Base-by-base conservation (phyloP, 2,113 vertebrate species). In the Zapornia atra region DNA sequence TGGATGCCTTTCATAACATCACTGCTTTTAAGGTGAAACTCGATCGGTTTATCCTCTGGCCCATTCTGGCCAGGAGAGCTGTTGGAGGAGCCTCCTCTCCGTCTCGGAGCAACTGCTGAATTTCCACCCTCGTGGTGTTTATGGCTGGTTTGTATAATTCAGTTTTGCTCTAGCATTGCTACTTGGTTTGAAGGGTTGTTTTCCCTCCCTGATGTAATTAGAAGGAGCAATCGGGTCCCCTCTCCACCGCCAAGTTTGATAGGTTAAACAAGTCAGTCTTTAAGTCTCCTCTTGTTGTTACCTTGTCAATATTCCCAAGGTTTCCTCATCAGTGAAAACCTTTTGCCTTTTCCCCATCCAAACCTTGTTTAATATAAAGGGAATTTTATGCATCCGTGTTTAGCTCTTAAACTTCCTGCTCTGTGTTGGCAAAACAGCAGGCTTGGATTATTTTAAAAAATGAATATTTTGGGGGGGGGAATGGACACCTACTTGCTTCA, bases 61-160 rank as follows among this genome's bases (percentile, higher is more conserved):
- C 17, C 29, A 9, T 4, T 68, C 57, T 87, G 70, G 0, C 1
- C 0, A 2, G 77, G 83, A 89, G 40, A 75, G 77, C 60, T 79
- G 29, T 22, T 22, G 51, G 75, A 25, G 60, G 56, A 81, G 29
- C 70, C 61, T 82, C 61, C 44, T 65, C 48, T 6, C 2, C 48
- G n/a, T 48, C 44, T 57, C 0, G 0, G 1, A 69, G 68, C 51
- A 12, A 3, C 46, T 3, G 2, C 84, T 12, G 15, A 17, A 36
- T 90, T 95, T 56, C 70, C 77, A 46, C 73, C 70, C 59, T 89
- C 10, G 2, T 0, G 0, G 28, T 66, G 57, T 59, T 92, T 15
- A 1, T 9, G 80, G 56, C 40, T 12, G 1, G 17, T 61, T 64
- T 0, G 4, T 79, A 13, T 42, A 8, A n/a, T 68, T 75, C 68